Percentiles rank a stretch among this genome's conserved stretches.
These are phyloP conservation scores for Polyommatus iphigenia DNA, from an alignment of 2,888 invertebrate genomes.

Conservation along the genomic window DNA sequence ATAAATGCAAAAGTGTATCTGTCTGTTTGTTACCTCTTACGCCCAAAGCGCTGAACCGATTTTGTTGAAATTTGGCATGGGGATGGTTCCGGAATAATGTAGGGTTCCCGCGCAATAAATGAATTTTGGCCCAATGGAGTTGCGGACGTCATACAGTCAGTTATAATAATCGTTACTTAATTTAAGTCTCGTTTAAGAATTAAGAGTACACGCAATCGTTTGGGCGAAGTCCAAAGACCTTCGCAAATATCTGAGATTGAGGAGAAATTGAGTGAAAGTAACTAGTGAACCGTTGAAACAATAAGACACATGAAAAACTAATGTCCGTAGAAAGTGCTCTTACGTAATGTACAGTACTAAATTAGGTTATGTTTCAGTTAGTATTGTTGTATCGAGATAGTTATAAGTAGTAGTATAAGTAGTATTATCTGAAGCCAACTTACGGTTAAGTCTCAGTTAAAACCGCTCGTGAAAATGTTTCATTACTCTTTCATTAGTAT, in stretches of 20 bases:
- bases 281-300: constrained; percentile 53
- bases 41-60: no score
- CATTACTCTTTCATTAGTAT: no score
- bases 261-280: constrained; percentile 56
- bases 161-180: no score
- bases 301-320: constrained; percentile 40
- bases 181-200: background rate
- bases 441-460: no score
- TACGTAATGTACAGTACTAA: constrained; percentile 7
- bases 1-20: no score
- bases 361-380: constrained; percentile 3
- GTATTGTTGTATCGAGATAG: background rate
- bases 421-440: background rate
- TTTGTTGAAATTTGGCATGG: no score
- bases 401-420: background rate
- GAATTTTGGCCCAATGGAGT: no score
- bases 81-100: no score
- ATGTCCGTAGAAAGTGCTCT: constrained; percentile 10
- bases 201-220: background rate
- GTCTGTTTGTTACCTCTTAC: no score
- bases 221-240: constrained; percentile 25
- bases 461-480: no score
- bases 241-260: constrained; percentile 40
- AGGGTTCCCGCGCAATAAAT: no score
- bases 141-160: no score